These are phyloP conservation scores for Anorthoa munda DNA, from an alignment of 2,888 invertebrate genomes.

Conservation along the genomic window DNA sequence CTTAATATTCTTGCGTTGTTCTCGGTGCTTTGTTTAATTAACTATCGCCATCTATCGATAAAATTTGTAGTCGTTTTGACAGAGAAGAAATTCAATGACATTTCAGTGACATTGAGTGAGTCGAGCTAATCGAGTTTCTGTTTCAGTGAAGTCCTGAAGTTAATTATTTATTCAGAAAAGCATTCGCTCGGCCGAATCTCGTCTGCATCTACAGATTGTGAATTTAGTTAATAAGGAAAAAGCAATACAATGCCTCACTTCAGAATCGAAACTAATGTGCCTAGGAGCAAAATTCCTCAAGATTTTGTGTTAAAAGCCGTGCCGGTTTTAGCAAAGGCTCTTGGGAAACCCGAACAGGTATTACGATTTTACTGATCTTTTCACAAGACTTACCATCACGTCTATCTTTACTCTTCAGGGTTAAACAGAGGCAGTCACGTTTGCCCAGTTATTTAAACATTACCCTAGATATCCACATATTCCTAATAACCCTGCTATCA, in stretches of 20 bases:
- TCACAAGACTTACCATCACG: not conserved
- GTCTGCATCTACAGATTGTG: not conserved
- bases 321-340: conserved; percentile 89
- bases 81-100: conserved; percentile 4
- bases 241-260: conserved; percentile 91
- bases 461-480: not conserved
- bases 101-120: conserved; percentile 38
- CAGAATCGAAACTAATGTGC: conserved; percentile 92
- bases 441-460: too few relatives aligned
- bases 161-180: not conserved
- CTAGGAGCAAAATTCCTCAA: conserved; percentile 89
- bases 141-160: not conserved
- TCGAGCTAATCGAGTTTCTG: not conserved
- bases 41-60: conserved; percentile 23
- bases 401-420: not conserved
- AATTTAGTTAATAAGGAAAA: not conserved
- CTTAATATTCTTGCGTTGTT: not conserved
- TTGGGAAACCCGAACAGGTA: conserved; percentile 92
- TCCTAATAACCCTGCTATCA: not conserved
- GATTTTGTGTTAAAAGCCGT: conserved; percentile 91
- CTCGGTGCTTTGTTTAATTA: not conserved
- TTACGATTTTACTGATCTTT: conserved; percentile 10
- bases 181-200: too few relatives aligned
- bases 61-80: not conserved
- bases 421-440: not conserved